Evolutionary conservation across 2,797 vertebrate genomes (phyloP).

Genomic region (Neoniphon sammara): DNA sequence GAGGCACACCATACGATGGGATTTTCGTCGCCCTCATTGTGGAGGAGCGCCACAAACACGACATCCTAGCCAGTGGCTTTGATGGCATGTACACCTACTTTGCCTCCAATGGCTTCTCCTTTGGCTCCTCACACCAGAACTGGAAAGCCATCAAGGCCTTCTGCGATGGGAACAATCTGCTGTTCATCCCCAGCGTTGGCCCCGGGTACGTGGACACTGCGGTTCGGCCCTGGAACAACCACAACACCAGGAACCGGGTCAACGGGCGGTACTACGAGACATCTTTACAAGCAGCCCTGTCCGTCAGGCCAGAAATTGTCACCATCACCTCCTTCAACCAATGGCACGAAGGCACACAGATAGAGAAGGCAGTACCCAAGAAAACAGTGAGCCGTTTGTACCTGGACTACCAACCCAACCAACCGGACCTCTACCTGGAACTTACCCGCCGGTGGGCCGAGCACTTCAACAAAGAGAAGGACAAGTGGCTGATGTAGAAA

Average conservation of each 20-base stretch:
- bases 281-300: slow-evolving; percentile 86
- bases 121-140: slow-evolving; percentile 92
- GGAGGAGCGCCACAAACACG: slow-evolving; percentile 89
- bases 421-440: slow-evolving; percentile 85
- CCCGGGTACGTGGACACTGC: slow-evolving; percentile 90
- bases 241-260: slow-evolving; percentile 90
- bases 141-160: slow-evolving; percentile 89
- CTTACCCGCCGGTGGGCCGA: slow-evolving; percentile 90
- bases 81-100: slow-evolving; percentile 93
- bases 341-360: slow-evolving; percentile 93
- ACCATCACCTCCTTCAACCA: slow-evolving; percentile 92
- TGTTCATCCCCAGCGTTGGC: slow-evolving; percentile 90
- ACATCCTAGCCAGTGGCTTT: slow-evolving; percentile 87
- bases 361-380: slow-evolving; percentile 88
- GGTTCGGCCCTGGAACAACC: slow-evolving; percentile 92
- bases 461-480: slow-evolving; percentile 90
- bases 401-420: slow-evolving; percentile 88
- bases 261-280: slow-evolving; percentile 93
- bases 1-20: slow-evolving; percentile 87
- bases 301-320: slow-evolving; percentile 86
- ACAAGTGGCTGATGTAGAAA: slow-evolving; percentile 88
- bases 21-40: slow-evolving; percentile 88
- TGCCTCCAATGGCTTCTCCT: slow-evolving; percentile 92
- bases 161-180: slow-evolving; percentile 87
- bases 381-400: slow-evolving; percentile 87